Evolutionary conservation across 37 sponge, comb jelly and placozoan genomes (phyloP).

Genomic region (Aphrocallistes beatrix): DNA sequence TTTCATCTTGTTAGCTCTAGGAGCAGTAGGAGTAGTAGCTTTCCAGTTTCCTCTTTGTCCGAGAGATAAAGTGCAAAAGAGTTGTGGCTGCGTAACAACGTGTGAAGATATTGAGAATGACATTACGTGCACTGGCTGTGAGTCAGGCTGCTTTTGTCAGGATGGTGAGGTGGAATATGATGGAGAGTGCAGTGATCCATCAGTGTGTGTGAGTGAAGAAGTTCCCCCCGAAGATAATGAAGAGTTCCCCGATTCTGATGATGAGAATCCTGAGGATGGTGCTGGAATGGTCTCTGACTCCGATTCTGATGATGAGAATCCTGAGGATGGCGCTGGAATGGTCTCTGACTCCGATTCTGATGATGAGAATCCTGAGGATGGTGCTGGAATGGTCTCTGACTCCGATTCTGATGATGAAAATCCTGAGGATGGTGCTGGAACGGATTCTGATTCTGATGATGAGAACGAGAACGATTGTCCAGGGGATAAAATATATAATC

Average conservation of each 20-base stretch:
- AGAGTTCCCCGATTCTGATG: background rate
- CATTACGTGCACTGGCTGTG: too few relatives aligned
- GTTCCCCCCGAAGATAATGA: too few relatives aligned
- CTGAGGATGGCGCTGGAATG: background rate
- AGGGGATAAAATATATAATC: too few relatives aligned
- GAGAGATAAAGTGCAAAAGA: too few relatives aligned
- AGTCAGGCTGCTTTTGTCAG: background rate
- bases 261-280: background rate
- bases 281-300: background rate
- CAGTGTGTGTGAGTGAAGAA: background rate
- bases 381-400: background rate
- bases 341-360: background rate
- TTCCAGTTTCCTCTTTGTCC: too few relatives aligned
- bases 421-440: background rate
- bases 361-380: background rate
- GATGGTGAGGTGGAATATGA: background rate
- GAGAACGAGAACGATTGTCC: background rate
- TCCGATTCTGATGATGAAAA: background rate
- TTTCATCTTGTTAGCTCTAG: too few relatives aligned
- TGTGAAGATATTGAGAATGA: too few relatives aligned
- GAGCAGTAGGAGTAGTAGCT: too few relatives aligned
- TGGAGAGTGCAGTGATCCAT: background rate
- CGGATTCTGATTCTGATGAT: background rate
- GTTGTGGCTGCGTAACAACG: too few relatives aligned
- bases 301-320: background rate